These are phyloP conservation scores for Danio jaintianensis DNA, from an alignment of 2,797 vertebrate genomes.

Conservation along the genomic window DNA sequence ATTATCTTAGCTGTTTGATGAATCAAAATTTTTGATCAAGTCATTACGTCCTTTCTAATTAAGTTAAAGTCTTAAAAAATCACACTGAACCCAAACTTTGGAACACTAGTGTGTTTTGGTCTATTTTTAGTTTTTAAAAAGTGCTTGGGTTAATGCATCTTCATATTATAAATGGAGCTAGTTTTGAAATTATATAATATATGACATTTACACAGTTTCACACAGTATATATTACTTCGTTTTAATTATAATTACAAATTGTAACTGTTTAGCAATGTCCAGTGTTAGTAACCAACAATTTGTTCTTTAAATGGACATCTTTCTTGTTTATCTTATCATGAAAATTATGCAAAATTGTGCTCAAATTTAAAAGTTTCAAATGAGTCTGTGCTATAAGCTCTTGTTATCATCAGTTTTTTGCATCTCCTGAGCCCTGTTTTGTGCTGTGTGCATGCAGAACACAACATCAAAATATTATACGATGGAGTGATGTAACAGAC, in stretches of 20 bases:
- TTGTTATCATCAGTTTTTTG: not conserved
- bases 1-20: too few species aligned
- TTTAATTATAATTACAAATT: not conserved
- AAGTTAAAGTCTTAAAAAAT: not conserved
- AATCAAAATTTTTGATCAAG: not conserved
- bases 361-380: not conserved
- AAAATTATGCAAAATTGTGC: not conserved
- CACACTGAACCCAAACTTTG: not conserved
- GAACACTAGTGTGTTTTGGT: not conserved
- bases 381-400: not conserved
- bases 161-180: not conserved
- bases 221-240: not conserved
- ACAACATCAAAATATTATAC: not conserved
- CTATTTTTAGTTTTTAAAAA: not conserved
- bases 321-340: not conserved
- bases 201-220: not conserved
- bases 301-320: not conserved
- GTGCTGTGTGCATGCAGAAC: not conserved
- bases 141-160: not conserved
- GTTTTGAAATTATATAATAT: not conserved
- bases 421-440: not conserved
- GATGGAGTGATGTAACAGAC: conserved; percentile 10
- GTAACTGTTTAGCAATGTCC: too few species aligned
- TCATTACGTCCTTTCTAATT: not conserved
- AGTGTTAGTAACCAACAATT: too few species aligned